Evolutionary conservation across 2,797 vertebrate species (phyloP).

Genomic region (Parauchenoglanis punctatus): DNA sequence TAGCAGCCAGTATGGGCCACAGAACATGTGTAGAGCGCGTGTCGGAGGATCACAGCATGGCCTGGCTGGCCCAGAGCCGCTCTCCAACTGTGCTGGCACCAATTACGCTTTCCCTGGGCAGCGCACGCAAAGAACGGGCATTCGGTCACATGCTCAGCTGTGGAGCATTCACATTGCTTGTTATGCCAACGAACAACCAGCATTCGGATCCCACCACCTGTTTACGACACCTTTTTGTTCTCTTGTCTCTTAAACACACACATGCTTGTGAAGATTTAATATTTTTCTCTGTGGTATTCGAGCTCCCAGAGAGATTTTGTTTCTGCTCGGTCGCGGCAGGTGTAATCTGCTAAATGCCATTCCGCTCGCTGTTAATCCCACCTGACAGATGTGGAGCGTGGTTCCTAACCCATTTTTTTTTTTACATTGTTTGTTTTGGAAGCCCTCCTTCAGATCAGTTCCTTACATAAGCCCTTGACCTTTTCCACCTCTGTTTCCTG

Average conservation of each 20-base stretch:
- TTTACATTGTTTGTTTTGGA: conserved; percentile 65
- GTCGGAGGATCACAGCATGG: conserved; percentile 54
- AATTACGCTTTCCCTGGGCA: conserved; percentile 48
- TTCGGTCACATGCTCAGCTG: conserved; percentile 29
- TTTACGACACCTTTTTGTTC: conserved; percentile 56
- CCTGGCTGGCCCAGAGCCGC: conserved; percentile 52
- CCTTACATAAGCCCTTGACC: conserved; percentile 61
- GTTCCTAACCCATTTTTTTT: conserved; percentile 63
- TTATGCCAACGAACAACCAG: not conserved
- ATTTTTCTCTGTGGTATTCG: conserved; percentile 57
- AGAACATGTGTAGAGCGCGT: conserved; percentile 36
- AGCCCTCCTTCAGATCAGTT: conserved; percentile 65
- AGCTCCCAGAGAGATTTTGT: conserved; percentile 67
- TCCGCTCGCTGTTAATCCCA: conserved; percentile 62
- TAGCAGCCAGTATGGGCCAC: conserved; percentile 37
- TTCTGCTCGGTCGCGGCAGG: conserved; percentile 72
- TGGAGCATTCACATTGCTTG: conserved; percentile 19
- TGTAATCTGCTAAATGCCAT: conserved; percentile 67
- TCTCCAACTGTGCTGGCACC: conserved; percentile 49
- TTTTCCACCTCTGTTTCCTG: conserved; percentile 65
- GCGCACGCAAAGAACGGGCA: conserved; percentile 33
- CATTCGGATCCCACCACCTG: conserved; percentile 14
- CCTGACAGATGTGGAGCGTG: conserved; percentile 71
- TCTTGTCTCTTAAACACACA: conserved; percentile 11
- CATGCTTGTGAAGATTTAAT: conserved; percentile 35